Evolutionary conservation across 2,797 vertebrate genomes (phyloP).

Genomic region (Garrulus glandarius): DNA sequence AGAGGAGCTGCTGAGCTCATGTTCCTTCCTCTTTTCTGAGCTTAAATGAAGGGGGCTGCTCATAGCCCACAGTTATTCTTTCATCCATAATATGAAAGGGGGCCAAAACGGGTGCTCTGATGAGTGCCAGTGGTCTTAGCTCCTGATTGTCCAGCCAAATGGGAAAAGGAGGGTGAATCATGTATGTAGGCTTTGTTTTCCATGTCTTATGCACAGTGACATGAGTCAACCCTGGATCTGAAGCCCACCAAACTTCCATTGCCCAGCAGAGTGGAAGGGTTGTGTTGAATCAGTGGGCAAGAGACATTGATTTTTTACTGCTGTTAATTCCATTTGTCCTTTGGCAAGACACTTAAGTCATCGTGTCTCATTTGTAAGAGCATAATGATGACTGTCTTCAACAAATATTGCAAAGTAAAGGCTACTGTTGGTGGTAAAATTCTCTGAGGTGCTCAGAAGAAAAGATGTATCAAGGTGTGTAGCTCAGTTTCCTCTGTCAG

Average conservation of each 20-base stretch:
- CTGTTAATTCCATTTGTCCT: not conserved
- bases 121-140: not conserved
- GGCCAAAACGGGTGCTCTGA: not conserved
- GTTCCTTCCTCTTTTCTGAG: not conserved
- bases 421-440: not conserved
- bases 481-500: not conserved
- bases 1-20: not conserved
- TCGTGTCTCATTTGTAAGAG: not conserved
- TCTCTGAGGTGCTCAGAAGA: not conserved
- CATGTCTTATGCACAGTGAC: rapidly evolving
- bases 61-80: not conserved
- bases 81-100: rapidly evolving
- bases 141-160: not conserved
- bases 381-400: not conserved
- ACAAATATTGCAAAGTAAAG: not conserved
- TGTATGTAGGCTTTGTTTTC: rapidly evolving
- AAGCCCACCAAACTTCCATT: rapidly evolving
- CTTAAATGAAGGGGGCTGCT: not conserved
- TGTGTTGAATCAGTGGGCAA: not conserved
- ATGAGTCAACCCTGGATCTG: not conserved
- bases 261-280: not conserved
- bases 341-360: not conserved
- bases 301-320: rapidly evolving
- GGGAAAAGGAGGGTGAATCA: not conserved
- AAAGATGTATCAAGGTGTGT: not conserved